Base-by-base conservation (phyloP, 2,113 vertebrate genomes). In the Cepphus grylle region DNA sequence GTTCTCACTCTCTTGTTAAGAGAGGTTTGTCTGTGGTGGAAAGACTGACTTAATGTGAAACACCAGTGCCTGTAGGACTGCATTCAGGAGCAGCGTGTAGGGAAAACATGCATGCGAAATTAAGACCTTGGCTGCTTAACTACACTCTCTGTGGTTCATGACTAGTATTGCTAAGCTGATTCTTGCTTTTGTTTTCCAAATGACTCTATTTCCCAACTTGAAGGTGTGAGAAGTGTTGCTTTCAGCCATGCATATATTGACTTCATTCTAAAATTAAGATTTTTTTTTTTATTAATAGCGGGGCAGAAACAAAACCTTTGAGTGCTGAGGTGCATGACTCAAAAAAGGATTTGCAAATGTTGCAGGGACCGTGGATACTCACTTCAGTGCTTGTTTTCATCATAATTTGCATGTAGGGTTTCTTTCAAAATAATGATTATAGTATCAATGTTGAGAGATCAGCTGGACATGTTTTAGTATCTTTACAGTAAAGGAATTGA, bases 11-110 rank as follows among this genome's bases (percentile, higher is more conserved):
- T 62, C 30, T 67, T 53, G 49, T 65, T 22, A 11, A 9, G 22
- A 85, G 87, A 80, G 45, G 23, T 69, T 87, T 90, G 63, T 76
- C 61, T 81, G 21, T 14, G 55, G 72, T 77, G 93, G 91, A 96
- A 96, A 88, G 80, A 73, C 32, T 95, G 96, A 92, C 71, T 87
- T 63, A 34, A 25, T 58, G 76, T 86, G 86, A 94, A 94, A 86
- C 8, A 2, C 62, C 67, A 26, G 40, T 50, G 63, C 55, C 19
- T 0, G 5, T 5, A 40, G 67, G 22, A 36, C 67, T 88, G 62
- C 30, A 1, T 38, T 73, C 40, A 32, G 23, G 77, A 62, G 79
- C n/a, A 26, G 42, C 4, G 18, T 5, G 10, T 3, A 61, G 71
- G 72, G 73, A 79, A 52, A 81, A 50, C 13, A 0, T 2, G 27